phyloP scores from a whole-genome alignment of 2,888 invertebrate species.

The Disparrhopalites patrizii region DNA sequence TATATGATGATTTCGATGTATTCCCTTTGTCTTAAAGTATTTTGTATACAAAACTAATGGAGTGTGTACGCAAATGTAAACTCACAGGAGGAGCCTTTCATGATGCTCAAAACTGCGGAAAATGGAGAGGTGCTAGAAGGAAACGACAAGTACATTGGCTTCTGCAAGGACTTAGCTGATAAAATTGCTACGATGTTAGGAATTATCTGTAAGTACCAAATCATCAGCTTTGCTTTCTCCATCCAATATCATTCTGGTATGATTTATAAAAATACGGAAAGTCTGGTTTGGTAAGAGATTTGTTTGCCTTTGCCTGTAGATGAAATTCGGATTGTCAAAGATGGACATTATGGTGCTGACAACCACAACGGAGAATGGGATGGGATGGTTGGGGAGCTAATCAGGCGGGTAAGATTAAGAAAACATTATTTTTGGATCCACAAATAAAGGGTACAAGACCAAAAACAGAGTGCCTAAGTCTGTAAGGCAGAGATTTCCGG shows the following conservation, averaged over 20 bases:
- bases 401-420: conserved; percentile 73
- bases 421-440: too few species aligned
- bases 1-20: too few species aligned
- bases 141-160: conserved; percentile 72
- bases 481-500: too few species aligned
- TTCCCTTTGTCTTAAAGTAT: too few species aligned
- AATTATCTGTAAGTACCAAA: conserved; percentile 69
- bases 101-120: conserved; percentile 69
- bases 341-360: conserved; percentile 77
- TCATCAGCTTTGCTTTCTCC: neutral
- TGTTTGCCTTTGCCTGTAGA: conserved; percentile 63
- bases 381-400: conserved; percentile 80
- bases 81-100: conserved; percentile 75
- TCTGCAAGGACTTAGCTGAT: conserved; percentile 71
- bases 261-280: conserved; percentile 1
- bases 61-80: too few species aligned
- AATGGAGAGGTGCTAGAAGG: conserved; percentile 63
- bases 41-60: too few species aligned
- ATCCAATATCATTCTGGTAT: neutral
- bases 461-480: too few species aligned
- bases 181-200: conserved; percentile 66
- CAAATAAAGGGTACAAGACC: too few species aligned
- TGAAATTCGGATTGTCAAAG: conserved; percentile 77
- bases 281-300: too few species aligned
- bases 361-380: conserved; percentile 78